Evolutionary conservation across 1,140 invertebrate species (phyloP), one percentile per base, ranked within the genome.

Genomic region (Ceratosolen fusciceps): DNA sequence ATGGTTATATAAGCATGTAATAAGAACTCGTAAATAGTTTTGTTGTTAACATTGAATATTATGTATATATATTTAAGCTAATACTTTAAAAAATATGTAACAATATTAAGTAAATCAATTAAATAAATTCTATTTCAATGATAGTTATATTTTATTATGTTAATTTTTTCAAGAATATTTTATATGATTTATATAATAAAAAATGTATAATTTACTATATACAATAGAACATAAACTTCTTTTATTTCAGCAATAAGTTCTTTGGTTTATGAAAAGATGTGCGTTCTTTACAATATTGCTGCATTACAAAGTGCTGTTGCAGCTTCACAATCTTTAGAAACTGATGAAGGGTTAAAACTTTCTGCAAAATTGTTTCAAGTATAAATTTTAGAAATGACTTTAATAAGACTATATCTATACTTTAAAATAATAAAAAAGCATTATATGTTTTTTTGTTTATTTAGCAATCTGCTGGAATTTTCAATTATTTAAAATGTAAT

Each of bases 281-380:
- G 98, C 87, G 94, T 99, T 67, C 91, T 99, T 2, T 99, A 98
- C 91, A 99, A 99, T 90, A 97, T 99, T 85, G 99, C 95, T 21
- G 97, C 98, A 2, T 91, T 99, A 82, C 97, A 99, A 91, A 97
- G 95, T 88, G 93, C 95, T 76, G 93, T 99, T 7, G 98, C 97
- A 9, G 93, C 96, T 16, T 92, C 93, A 74, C 97, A 99, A 89
- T 94, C 94, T 29, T 89, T 97, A 54, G 95, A 97, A 54, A 97
- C 92, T 77, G 98, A 99, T 90, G 97, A 99, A 81, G 97, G 97
- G 8, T 92, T 99, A 3, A 99, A 99, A 90, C 88, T 95, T 58
- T 95, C 98, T 31, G 96, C 97, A 0, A 99, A 98, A 91, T 91
- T 98, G 67, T 95, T 98, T 80, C 97, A 97, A 92, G 95, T 96